Base-by-base conservation (phyloP, 2,113 vertebrate species). In the Pitta sordida region DNA sequence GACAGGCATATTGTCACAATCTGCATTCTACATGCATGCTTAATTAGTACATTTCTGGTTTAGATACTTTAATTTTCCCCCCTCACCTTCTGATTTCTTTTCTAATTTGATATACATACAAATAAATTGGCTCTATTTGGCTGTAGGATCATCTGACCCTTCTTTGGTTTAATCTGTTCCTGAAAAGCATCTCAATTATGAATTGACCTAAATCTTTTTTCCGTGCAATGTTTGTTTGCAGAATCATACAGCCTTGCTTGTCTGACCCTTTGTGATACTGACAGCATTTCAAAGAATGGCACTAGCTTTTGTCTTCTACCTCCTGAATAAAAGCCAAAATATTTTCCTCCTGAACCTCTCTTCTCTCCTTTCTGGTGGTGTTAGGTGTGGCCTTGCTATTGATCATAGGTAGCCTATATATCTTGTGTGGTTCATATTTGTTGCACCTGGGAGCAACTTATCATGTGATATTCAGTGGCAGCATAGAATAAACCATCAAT, bases 171-270 rank as follows among this genome's bases (percentile, higher is more conserved):
- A 70, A 0, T 70, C 37, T 80, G 4, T 55, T 89, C 24, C 48
- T 60, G 63, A 52, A 34, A 93, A 51, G 30, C 51, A 19, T 75
- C 48, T 79, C 13, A 37, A 12, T 63, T 90, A 59, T 4, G 11
- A 92, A 46, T 39, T 79, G 67, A 70, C 71, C 39, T 71, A 37
- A 93, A 76, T 73, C 13, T 74, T 36, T 79, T 93, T 71, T 86
- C 37, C 41, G 21, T 2, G 2, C 10, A 13, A 44, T 80, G n/a
- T 56, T 87, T 87, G 37, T 75, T 39, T 79, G 58, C 71, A 46
- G 58, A 92, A 67, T 79, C 49, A 29, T 26, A 53, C 26, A 76
- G 4, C 70, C 71, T 83, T 83, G 44, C 48, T 86, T 88, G 65
- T 75, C 39, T 95, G 86, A 83, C 37, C 62, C 48, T 63, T 85